These are phyloP conservation scores for Yponomeuta cagnagella DNA, from an alignment of 2,888 invertebrate genomes.

Conservation along the genomic window DNA sequence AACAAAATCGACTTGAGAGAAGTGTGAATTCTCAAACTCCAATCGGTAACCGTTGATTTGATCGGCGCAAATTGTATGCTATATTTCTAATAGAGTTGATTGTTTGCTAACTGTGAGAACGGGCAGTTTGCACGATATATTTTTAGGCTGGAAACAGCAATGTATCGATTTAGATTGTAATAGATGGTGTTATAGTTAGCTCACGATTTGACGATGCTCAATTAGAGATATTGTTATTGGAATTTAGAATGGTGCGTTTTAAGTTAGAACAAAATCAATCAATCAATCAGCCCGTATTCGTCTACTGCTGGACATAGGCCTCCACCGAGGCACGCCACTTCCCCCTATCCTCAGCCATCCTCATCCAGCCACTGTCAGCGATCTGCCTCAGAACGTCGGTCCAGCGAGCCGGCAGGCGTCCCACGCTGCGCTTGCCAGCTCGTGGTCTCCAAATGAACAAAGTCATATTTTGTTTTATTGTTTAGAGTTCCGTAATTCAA, in stretches of 20 bases:
- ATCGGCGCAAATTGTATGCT: constrained; percentile 6
- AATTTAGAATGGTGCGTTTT: not conserved
- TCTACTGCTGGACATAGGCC: too few species aligned
- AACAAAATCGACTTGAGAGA: not conserved
- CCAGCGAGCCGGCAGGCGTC: too few species aligned
- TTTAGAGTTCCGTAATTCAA: not conserved
- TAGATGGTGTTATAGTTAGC: constrained; percentile 5
- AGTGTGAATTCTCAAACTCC: not conserved
- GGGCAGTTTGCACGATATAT: constrained; percentile 4
- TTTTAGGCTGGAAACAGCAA: not conserved
- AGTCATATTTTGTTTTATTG: not conserved
- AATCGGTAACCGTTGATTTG: not conserved
- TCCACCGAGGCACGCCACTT: too few species aligned
- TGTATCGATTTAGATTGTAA: not conserved
- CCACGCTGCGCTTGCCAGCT: too few species aligned
- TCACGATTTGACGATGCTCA: constrained; percentile 1
- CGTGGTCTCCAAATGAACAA: not conserved
- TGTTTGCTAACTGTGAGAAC: constrained; percentile 10
- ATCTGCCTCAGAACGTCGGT: too few species aligned
- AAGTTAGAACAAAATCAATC: not conserved
- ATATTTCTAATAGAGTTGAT: constrained; percentile 5
- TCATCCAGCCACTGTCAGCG: too few species aligned
- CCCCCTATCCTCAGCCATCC: too few species aligned
- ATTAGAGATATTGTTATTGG: not conserved
- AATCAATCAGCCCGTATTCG: not conserved